Base-by-base conservation (phyloP, 2,113 vertebrate species). In the Grallaria varia region DNA sequence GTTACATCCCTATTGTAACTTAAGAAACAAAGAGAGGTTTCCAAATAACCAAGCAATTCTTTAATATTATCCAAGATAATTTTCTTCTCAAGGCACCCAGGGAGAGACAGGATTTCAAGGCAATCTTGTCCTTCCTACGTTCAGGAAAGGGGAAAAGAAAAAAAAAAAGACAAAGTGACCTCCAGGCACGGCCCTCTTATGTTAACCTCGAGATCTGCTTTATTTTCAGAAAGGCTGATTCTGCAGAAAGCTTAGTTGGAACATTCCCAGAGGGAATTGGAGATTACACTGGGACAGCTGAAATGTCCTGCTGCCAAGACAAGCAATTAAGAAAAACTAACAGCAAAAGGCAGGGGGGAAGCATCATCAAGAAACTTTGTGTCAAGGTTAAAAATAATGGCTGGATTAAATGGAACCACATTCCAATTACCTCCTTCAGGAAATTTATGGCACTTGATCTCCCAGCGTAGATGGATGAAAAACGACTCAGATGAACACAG, bases 171-270 rank as follows among this genome's bases (percentile, higher is more conserved):
- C 89, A 91, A 84, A 22, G 88, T 87, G 91, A 93, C 93, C 95
- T 91, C 67, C 17, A 94, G 72, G 87, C 74, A n/a, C 10, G n/a
- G 68, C 79, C 47, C 62, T 91, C 59, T 68, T 12, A 4, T 30
- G 81, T 62, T 75, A 64, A 31, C 68, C 81, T 91, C 39, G 8
- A 30, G 44, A 59, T 67, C 91, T 68, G 93, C 84, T 89, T 95
- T 93, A 91, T 96, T 91, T 93, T 69, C 91, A 76, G 89, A 91
- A 66, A 33, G 45, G 92, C 95, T 96, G 95, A 97, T 45, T 96
- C 84, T 2, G 93, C 95, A 97, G 87, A 93, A 90, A 33, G 52
- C 68, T 83, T 82, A 84, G 89, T 73, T 53, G 91, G 72, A 94
- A 37, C 84, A 13, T 53, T 79, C 92, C 95, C 97, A 80, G 89